Base-by-base conservation (phyloP, 2,888 invertebrate genomes). In the Heliconius sara region DNA sequence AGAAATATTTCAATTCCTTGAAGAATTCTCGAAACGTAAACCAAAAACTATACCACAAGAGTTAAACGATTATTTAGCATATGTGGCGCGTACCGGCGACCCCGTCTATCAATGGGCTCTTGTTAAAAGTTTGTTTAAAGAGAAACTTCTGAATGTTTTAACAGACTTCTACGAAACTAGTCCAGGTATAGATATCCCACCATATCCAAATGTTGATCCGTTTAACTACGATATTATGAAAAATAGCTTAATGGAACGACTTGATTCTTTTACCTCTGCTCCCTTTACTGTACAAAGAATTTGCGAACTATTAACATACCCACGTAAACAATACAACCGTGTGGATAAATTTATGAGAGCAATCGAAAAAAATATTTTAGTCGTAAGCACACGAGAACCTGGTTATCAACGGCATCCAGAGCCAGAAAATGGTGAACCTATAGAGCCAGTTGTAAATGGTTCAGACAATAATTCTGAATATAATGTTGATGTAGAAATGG, bases 291-390 rank as follows among this genome's bases (percentile, higher is more conserved):
- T 99, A 83, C 99, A 99, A 92, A 96, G 99, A 85, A 96, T 99
- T 82, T 99, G 99, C 92, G 99, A 99, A 92, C 95, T 99, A 47
- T 95, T 99, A 3, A 98, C 98, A 6, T 97, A 97, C 84, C 99
- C 99, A 3, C 96, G 97, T 34, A 98, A 98, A 90, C 99, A 99
- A 89, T 99, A 99, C 92, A 98, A 98, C 88, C 96, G 99, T 82
- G 97, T 99, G 82, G 99, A 99, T 90, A 99, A 99, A 91, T 99
- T 98, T 90, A 98, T 99, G 97, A 96, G 99, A 80, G 99, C 99
- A 0, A 96, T 99, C 81, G 99, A 99, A 91, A 99, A 99, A 92
- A 98, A 98, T 87, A 98, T 98, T 85, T 93, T 98, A 85, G 98
- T 98, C 80, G 98, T 98, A 16, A 97, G 97, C 89, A 97, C 97